These are phyloP conservation scores for Moxostoma hubbsi DNA, from an alignment of 2,797 vertebrate species.

Conservation along the genomic window DNA sequence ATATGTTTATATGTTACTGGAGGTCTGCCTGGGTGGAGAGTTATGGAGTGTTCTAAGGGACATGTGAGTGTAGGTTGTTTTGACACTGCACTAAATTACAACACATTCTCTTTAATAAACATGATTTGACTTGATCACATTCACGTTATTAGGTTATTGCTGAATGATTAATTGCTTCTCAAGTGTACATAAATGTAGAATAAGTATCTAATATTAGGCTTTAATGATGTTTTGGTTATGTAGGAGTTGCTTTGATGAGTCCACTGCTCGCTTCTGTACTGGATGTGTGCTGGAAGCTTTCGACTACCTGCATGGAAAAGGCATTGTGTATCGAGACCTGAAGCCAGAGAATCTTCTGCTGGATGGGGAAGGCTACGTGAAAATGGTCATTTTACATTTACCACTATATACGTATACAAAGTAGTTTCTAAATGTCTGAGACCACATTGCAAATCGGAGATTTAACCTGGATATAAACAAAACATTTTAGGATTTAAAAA, in stretches of 20 bases:
- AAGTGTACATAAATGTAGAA: constrained; percentile 16
- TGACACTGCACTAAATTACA: constrained; percentile 31
- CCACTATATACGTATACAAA: background rate
- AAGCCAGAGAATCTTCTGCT: constrained; percentile 82
- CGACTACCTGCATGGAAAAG: constrained; percentile 76
- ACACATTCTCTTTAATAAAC: constrained; percentile 24
- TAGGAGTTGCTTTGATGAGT: constrained; percentile 78
- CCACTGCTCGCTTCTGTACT: constrained; percentile 77
- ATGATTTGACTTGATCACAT: constrained; percentile 3
- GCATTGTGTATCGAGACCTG: constrained; percentile 79
- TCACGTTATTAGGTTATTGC: constrained; percentile 12
- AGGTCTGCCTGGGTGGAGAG: constrained; percentile 83
- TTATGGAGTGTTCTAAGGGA: constrained; percentile 83
- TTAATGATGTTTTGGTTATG: constrained; percentile 27
- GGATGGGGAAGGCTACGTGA: constrained; percentile 77
- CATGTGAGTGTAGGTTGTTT: constrained; percentile 77
- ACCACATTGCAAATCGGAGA: too few relatives aligned
- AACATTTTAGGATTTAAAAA: too few relatives aligned
- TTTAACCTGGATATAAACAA: too few relatives aligned
- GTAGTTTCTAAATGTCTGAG: too few relatives aligned
- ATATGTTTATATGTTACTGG: constrained; percentile 82
- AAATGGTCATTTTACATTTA: constrained; percentile 70
- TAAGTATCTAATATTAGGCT: background rate
- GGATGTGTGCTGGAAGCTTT: constrained; percentile 80
- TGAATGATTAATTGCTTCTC: constrained; percentile 28